Evolutionary conservation across 2,797 vertebrate species (phyloP).

Genomic region (Miichthys miiuy): DNA sequence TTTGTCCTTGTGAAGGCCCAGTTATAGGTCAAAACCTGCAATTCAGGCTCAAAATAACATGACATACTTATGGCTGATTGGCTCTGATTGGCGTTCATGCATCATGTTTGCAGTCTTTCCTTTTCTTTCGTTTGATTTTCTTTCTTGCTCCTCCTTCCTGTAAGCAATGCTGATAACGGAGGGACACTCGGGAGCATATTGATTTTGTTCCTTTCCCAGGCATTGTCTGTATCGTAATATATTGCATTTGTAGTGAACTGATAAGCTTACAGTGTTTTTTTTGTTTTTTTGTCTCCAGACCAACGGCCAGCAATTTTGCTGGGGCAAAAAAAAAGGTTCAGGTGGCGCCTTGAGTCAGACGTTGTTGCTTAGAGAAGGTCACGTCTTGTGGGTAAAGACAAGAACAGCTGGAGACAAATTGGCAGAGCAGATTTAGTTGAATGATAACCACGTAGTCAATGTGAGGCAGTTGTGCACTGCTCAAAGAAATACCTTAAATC

Average conservation of each 20-base stretch:
- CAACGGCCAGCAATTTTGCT: neutral
- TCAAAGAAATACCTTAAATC: neutral
- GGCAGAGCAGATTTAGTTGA: neutral
- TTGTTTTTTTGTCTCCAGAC: conserved; percentile 1
- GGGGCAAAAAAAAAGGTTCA: neutral
- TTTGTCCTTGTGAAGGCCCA: conserved; percentile 25
- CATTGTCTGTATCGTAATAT: conserved; percentile 12
- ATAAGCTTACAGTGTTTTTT: conserved; percentile 19
- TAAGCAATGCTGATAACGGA: conserved; percentile 37
- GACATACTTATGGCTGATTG: neutral
- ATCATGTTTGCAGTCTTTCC: neutral
- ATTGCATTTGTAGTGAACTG: conserved; percentile 36
- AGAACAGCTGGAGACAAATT: neutral
- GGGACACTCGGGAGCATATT: conserved; percentile 37
- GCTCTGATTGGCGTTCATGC: neutral
- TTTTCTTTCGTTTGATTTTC: neutral
- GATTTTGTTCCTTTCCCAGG: conserved; percentile 36
- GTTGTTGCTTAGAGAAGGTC: neutral
- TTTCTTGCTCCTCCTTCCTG: conserved; percentile 10
- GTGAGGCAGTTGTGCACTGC: neutral
- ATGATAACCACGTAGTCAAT: neutral
- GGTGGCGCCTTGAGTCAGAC: neutral
- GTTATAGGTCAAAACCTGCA: conserved; percentile 2
- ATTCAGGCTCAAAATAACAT: neutral
- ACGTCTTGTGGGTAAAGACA: neutral